Evolutionary conservation across 92 coral and sea anemone species (phyloP).

Genomic region (Palythoa caribaeorum): DNA sequence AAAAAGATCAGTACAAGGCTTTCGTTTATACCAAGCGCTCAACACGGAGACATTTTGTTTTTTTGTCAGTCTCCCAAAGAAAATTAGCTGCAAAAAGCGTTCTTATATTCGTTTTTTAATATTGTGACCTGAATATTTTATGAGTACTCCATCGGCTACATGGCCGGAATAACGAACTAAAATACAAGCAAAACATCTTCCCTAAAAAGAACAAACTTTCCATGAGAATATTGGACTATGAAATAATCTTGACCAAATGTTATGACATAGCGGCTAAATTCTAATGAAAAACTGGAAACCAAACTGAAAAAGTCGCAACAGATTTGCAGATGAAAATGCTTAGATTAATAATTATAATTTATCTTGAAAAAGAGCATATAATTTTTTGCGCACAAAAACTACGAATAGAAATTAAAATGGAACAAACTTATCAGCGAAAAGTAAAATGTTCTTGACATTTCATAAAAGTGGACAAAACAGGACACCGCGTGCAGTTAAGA

Average conservation of each 20-base stretch:
- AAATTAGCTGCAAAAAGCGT: background rate
- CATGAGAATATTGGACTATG: background rate
- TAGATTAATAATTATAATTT: background rate
- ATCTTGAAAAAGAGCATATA: background rate
- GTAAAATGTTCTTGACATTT: background rate
- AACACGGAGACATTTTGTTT: background rate
- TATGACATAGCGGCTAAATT: background rate
- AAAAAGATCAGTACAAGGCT: background rate
- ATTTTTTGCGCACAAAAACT: too few species aligned
- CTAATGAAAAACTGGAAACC: background rate
- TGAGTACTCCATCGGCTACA: background rate
- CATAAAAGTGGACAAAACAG: background rate
- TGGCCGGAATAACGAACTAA: background rate
- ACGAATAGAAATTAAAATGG: background rate
- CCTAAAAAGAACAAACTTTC: background rate
- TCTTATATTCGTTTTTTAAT: too few species aligned
- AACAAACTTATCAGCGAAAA: background rate
- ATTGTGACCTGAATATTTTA: slow-evolving; percentile 10
- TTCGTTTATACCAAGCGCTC: background rate
- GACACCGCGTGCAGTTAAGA: background rate
- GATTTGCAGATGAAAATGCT: background rate
- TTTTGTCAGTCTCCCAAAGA: background rate
- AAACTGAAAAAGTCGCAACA: background rate
- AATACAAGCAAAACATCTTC: background rate
- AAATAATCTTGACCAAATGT: too few species aligned